These are phyloP conservation scores for Puffinus mauretanicus DNA, from an alignment of 2,113 vertebrate species.

Conservation along the genomic window DNA sequence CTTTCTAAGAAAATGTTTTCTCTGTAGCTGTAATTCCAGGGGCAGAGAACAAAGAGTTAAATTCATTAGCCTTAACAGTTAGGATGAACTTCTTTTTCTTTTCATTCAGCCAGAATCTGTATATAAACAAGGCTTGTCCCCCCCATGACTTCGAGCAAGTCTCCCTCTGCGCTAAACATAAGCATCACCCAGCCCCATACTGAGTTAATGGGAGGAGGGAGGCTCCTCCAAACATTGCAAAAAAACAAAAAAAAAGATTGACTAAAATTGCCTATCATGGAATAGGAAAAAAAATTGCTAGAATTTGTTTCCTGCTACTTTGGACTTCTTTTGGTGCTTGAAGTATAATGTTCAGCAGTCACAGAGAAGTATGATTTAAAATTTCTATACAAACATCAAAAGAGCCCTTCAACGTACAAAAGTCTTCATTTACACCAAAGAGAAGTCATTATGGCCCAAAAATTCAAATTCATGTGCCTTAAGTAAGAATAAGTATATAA, in stretches of 20 bases:
- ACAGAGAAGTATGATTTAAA: not conserved
- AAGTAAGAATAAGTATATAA: constrained; percentile 11
- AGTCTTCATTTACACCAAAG: not conserved
- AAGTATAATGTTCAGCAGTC: not conserved
- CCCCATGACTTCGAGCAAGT: not conserved
- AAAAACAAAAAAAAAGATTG: not conserved
- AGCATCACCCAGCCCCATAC: not conserved
- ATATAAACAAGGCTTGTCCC: not conserved
- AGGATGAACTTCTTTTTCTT: not conserved
- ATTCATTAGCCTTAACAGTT: not conserved
- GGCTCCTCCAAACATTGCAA: not conserved
- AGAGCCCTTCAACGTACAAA: not conserved
- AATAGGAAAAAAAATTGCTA: not conserved
- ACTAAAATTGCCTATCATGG: not conserved
- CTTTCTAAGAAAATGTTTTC: not conserved
- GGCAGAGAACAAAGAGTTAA: not conserved
- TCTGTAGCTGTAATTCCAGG: not conserved
- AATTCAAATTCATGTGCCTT: not conserved
- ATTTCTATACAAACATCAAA: not conserved
- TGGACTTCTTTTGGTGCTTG: not conserved
- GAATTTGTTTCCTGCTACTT: not conserved
- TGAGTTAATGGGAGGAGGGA: not conserved
- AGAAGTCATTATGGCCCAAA: constrained; percentile 21
- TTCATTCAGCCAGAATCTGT: not conserved
- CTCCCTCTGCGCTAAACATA: not conserved